Conservation (phyloP, 1,140 invertebrate species). For the Cotesia typhae region DNA sequence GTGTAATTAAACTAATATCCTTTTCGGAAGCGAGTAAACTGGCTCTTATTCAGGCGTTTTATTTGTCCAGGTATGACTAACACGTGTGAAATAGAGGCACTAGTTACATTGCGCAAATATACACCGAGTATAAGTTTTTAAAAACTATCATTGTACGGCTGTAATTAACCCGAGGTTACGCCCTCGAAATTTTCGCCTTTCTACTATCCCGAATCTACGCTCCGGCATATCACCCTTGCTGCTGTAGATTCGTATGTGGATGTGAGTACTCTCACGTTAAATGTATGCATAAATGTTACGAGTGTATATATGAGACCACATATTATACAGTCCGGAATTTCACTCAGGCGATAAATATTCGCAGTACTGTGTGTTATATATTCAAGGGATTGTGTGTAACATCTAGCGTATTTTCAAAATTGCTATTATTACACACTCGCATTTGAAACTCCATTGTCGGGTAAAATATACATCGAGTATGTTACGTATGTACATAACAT, state of each 20-base stretch:
- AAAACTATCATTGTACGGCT: slow-evolving; percentile 8
- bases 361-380: slow-evolving; percentile 10
- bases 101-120: neutral
- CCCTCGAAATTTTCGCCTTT: slow-evolving; percentile 15
- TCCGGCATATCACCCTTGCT: too few relatives aligned
- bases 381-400: slow-evolving; percentile 6
- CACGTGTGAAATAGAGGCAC: slow-evolving; percentile 20
- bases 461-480: neutral
- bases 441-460: neutral
- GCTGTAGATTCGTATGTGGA: too few relatives aligned
- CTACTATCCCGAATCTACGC: neutral
- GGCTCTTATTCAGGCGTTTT: neutral
- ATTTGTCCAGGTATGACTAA: neutral
- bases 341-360: slow-evolving; percentile 31
- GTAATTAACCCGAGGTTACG: slow-evolving; percentile 31
- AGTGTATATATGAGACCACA: slow-evolving; percentile 4
- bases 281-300: slow-evolving; percentile 3
- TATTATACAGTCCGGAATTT: slow-evolving; percentile 15
- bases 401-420: slow-evolving; percentile 35
- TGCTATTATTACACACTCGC: slow-evolving; percentile 30
- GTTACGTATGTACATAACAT: neutral
- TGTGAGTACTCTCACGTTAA: neutral
- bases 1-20: neutral
- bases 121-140: neutral
- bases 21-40: neutral